These are phyloP conservation scores for Apostichopus japonicus DNA, from an alignment of 35 echinoderm and acorn worm species.

Conservation along the genomic window DNA sequence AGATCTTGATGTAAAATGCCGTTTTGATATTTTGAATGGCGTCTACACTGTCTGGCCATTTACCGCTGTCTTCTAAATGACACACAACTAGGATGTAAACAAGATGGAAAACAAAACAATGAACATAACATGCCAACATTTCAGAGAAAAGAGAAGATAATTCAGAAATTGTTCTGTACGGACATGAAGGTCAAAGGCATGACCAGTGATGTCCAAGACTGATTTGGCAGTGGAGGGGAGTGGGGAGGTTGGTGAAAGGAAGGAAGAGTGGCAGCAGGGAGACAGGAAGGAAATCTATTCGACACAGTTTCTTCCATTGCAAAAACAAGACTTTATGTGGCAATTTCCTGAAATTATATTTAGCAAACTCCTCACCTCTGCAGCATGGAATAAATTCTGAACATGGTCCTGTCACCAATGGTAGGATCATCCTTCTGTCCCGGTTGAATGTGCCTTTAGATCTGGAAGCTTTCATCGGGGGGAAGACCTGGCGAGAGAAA, in stretches of 20 bases:
- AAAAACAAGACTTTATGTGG: not conserved
- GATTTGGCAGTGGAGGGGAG: too few species aligned
- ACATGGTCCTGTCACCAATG: slow-evolving; percentile 33
- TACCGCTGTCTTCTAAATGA: slow-evolving; percentile 90
- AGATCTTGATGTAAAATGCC: slow-evolving; percentile 90
- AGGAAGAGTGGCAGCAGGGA: too few species aligned
- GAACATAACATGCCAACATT: not conserved
- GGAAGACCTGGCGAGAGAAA: slow-evolving; percentile 67
- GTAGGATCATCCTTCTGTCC: slow-evolving; percentile 45
- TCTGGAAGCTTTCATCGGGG: slow-evolving; percentile 24
- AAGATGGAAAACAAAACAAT: not conserved
- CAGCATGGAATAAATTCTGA: slow-evolving; percentile 70
- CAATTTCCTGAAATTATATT: not conserved
- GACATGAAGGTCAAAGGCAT: too few species aligned
- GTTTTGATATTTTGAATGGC: slow-evolving; percentile 92
- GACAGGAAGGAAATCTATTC: too few species aligned
- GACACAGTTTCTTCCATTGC: too few species aligned
- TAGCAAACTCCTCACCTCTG: slow-evolving; percentile 43
- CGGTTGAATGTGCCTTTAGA: not conserved
- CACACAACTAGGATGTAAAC: slow-evolving; percentile 71
- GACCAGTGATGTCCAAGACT: too few species aligned
- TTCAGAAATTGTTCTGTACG: too few species aligned
- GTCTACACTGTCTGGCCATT: slow-evolving; percentile 84
- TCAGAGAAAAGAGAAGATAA: not conserved
- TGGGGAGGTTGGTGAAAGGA: too few species aligned